phyloP scores from a whole-genome alignment of 2,888 invertebrate species.

The Cryptophagus acutangulus region DNA sequence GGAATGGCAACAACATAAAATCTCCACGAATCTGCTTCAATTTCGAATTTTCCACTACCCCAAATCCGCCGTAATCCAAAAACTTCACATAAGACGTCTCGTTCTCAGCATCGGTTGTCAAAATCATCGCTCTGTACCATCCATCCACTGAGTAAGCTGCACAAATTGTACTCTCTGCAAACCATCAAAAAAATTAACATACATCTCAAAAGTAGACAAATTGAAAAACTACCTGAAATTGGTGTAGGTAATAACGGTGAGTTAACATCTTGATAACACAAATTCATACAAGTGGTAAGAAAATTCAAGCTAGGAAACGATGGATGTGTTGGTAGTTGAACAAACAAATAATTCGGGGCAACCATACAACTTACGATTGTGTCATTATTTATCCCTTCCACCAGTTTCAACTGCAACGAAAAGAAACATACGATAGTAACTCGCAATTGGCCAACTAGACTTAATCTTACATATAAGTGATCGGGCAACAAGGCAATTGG shows the following conservation, averaged over 20 bases:
- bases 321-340: conserved; percentile 94
- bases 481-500: conserved; percentile 41
- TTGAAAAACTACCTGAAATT: conserved; percentile 58
- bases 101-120: conserved; percentile 59
- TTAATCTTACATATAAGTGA: conserved; percentile 41
- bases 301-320: conserved; percentile 79
- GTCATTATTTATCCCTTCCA: conserved; percentile 91
- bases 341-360: conserved; percentile 83
- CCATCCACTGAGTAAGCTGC: conserved; percentile 77
- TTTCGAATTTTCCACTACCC: conserved; percentile 66
- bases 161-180: conserved; percentile 78
- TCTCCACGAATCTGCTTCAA: conserved; percentile 91
- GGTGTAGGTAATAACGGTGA: conserved; percentile 78
- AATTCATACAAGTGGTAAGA: conserved; percentile 76
- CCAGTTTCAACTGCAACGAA: conserved; percentile 67
- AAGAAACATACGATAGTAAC: conserved; percentile 3
- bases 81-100: conserved; percentile 77
- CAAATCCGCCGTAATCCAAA: conserved; percentile 94
- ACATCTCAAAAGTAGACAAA: conserved; percentile 7
- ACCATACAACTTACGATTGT: conserved; percentile 84
- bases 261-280: conserved; percentile 71
- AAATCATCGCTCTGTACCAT: conserved; percentile 87
- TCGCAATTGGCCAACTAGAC: background rate
- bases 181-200: conserved; percentile 14
- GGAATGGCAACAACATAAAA: conserved; percentile 92